Conservation (phyloP, 1,140 invertebrate genomes). For the Coelopa frigida region DNA sequence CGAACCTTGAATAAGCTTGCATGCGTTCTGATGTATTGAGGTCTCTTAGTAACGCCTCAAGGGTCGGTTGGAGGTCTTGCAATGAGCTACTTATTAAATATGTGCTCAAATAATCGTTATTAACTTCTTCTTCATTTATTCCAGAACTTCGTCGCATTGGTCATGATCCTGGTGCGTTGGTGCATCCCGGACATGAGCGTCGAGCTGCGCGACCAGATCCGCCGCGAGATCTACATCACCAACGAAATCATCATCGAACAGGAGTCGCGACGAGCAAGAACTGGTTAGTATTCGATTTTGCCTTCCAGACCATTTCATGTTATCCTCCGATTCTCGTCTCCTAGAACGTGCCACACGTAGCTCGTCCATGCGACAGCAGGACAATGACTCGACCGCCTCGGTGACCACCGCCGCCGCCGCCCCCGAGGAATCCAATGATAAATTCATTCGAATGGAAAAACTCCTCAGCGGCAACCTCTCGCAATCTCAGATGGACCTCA, state of each 20-base stretch:
- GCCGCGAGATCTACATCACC: constrained; percentile 78
- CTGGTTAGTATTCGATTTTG: constrained; percentile 18
- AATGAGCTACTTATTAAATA: too few species aligned
- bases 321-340: background rate
- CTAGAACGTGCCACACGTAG: constrained; percentile 27
- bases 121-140: constrained; percentile 27
- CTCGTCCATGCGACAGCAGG: constrained; percentile 18
- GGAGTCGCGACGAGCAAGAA: constrained; percentile 57
- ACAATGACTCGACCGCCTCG: constrained; percentile 4
- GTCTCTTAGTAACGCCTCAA: constrained; percentile 3
- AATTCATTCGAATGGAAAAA: constrained; percentile 36
- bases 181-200: constrained; percentile 79
- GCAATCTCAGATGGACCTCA: constrained; percentile 36
- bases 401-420: background rate
- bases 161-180: constrained; percentile 78
- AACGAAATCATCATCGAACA: constrained; percentile 84
- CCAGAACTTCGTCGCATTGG: constrained; percentile 75
- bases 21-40: too few species aligned
- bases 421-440: constrained; percentile 25
- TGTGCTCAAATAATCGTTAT: background rate
- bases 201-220: constrained; percentile 67
- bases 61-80: too few species aligned
- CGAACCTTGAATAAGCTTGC: too few species aligned
- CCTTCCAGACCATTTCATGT: background rate
- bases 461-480: constrained; percentile 27